Percentiles rank a stretch among this genome's conserved stretches.
Conservation (phyloP, 2,113 vertebrate species). For the Artemisiospiza belli region DNA sequence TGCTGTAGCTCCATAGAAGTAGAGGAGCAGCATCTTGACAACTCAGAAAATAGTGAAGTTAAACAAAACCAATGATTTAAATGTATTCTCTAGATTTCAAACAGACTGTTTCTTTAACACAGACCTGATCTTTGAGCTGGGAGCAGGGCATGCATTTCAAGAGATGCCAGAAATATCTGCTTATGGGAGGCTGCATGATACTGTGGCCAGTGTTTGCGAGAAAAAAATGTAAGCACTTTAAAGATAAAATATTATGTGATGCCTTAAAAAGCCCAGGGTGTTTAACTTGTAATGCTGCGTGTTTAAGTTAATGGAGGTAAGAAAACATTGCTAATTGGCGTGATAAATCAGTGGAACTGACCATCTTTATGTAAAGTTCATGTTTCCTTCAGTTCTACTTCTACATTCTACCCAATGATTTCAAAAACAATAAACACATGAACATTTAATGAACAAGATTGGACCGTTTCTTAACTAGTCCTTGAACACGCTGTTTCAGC, state of each 20-base stretch:
- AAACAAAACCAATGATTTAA: neutral
- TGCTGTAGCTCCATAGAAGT: neutral
- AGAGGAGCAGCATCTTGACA: neutral
- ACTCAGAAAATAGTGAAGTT: neutral
- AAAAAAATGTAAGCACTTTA: constrained; percentile 47
- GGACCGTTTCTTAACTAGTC: neutral
- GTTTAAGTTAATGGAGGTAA: constrained; percentile 46
- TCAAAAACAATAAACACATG: neutral
- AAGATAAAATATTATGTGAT: constrained; percentile 21
- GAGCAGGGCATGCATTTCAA: neutral
- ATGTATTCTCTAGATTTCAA: neutral
- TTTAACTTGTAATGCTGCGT: neutral
- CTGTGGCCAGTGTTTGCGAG: neutral
- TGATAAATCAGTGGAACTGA: neutral
- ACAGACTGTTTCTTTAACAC: neutral
- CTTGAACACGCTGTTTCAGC: neutral
- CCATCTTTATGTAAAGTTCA: neutral
- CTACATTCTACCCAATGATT: neutral
- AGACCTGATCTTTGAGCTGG: neutral
- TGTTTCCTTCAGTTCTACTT: constrained; percentile 26
- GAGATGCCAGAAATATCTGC: neutral
- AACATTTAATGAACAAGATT: neutral
- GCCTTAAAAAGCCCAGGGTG: neutral
- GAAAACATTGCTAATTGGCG: constrained; percentile 36
- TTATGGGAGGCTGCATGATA: neutral